These are phyloP conservation scores for Diarsia dahlii DNA, from an alignment of 2,888 invertebrate genomes.

Conservation along the genomic window DNA sequence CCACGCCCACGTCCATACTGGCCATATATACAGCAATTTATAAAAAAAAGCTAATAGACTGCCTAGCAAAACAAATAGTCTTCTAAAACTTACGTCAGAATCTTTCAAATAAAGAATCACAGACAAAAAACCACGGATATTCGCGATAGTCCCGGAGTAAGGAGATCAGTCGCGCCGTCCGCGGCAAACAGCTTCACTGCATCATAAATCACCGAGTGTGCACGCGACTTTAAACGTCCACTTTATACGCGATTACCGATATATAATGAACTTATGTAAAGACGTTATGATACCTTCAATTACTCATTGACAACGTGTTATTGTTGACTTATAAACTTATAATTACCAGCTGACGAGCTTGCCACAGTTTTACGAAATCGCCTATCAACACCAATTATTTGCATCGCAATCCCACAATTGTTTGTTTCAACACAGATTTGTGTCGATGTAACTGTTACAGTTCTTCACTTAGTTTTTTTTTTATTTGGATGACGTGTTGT, in stretches of 20 bases:
- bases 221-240: slow-evolving; percentile 72
- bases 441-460: slow-evolving; percentile 44
- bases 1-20: too few species aligned
- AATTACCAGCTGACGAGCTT: slow-evolving; percentile 72
- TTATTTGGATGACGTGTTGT: slow-evolving; percentile 50
- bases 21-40: too few species aligned
- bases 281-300: slow-evolving; percentile 82
- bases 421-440: slow-evolving; percentile 64
- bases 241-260: slow-evolving; percentile 65
- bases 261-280: slow-evolving; percentile 80
- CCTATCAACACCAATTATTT: slow-evolving; percentile 73
- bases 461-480: slow-evolving; percentile 57
- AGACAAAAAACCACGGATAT: slow-evolving; percentile 37
- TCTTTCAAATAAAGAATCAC: slow-evolving; percentile 30
- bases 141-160: slow-evolving; percentile 50
- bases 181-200: slow-evolving; percentile 61
- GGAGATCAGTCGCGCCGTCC: slow-evolving; percentile 52
- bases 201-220: slow-evolving; percentile 71
- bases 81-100: slow-evolving; percentile 28
- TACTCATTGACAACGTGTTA: slow-evolving; percentile 84
- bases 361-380: slow-evolving; percentile 76
- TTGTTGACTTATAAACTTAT: slow-evolving; percentile 80
- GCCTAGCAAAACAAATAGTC: not conserved
- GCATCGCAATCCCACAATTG: slow-evolving; percentile 66
- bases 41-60: not conserved